A percentile compares a stretch with the other conserved stretches of the same genome.
phyloP scores from a whole-genome alignment of 2,888 invertebrate genomes.

The Oscheius sp. region DNA sequence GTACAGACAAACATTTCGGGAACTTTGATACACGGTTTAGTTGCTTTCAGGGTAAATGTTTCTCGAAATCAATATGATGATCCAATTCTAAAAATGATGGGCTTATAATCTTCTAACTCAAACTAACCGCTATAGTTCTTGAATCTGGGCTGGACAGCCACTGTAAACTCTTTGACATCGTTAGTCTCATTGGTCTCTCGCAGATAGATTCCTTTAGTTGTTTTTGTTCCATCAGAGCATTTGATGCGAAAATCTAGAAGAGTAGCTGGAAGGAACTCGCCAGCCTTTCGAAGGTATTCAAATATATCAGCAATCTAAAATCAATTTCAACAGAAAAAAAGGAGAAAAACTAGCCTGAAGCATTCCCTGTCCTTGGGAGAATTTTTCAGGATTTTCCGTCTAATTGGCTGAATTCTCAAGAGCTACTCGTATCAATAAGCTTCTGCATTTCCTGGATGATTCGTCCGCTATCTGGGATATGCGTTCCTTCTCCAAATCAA shows the following conservation, averaged over 20 bases:
- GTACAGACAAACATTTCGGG: conserved; percentile 85
- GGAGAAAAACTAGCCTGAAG: conserved; percentile 77
- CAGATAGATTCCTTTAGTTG: conserved; percentile 77
- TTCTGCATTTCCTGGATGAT: conserved; percentile 78
- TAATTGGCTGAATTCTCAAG: conserved; percentile 84
- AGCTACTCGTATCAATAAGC: conserved; percentile 82
- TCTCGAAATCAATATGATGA: conserved; percentile 83
- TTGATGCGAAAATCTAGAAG: conserved; percentile 51
- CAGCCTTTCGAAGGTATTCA: conserved; percentile 20
- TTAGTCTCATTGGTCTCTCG: conserved; percentile 78
- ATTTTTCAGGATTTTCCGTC: conserved; percentile 77
- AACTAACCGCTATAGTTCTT: conserved; percentile 30
- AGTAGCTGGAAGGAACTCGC: conserved; percentile 35
- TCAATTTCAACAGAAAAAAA: neutral
- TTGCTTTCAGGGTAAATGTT: conserved; percentile 83
- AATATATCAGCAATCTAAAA: conserved; percentile 28
- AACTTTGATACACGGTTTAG: conserved; percentile 82
- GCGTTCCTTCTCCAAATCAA: conserved; percentile 95
- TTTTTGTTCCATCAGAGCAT: conserved; percentile 35
- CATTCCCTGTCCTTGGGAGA: conserved; percentile 91
- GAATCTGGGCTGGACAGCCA: conserved; percentile 56
- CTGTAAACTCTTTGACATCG: conserved; percentile 78
- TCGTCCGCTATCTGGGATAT: conserved; percentile 88
- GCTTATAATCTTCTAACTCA: neutral
- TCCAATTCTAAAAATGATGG: conserved; percentile 62